These are phyloP conservation scores for Onychomys leucogaster DNA, from an alignment of 2,797 vertebrate species.

Conservation along the genomic window DNA sequence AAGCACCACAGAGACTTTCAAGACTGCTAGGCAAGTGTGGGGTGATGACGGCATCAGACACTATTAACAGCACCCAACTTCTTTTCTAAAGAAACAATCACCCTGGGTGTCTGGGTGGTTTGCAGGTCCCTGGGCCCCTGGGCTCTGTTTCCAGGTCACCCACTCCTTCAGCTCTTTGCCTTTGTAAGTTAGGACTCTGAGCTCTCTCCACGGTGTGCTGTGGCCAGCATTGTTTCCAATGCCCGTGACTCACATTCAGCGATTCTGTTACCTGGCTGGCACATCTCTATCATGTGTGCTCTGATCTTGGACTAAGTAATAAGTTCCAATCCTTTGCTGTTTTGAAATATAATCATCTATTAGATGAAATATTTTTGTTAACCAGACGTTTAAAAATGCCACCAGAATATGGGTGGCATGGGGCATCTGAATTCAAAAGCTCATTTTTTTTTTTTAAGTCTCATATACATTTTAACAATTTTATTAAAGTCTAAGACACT, in stretches of 20 bases:
- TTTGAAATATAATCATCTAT: constrained; percentile 29
- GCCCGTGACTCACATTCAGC: not conserved
- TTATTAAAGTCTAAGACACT: constrained; percentile 32
- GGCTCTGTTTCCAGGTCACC: constrained; percentile 40
- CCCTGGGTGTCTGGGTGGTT: not conserved
- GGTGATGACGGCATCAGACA: constrained; percentile 12
- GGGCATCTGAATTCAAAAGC: constrained; percentile 55
- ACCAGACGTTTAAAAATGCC: constrained; percentile 25
- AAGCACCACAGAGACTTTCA: constrained; percentile 30
- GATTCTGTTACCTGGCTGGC: constrained; percentile 30
- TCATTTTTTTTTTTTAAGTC: not conserved
- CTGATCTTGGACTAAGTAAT: constrained; percentile 29
- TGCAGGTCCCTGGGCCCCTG: constrained; percentile 50
- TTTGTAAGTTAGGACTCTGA: constrained; percentile 22
- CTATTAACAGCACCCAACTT: constrained; percentile 14
- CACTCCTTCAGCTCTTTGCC: constrained; percentile 35
- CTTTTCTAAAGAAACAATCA: not conserved
- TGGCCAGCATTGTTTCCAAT: constrained; percentile 41
- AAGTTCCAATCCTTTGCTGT: not conserved
- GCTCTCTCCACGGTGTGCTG: constrained; percentile 34
- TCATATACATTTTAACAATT: constrained; percentile 71
- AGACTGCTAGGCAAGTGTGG: constrained; percentile 13
- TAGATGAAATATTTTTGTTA: constrained; percentile 46
- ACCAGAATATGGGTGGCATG: not conserved
- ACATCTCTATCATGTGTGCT: constrained; percentile 1